A percentile compares a stretch with the other conserved stretches of the same genome.
phyloP scores from a whole-genome alignment of 2,888 invertebrate genomes.

The Polyommatus iphigenia region DNA sequence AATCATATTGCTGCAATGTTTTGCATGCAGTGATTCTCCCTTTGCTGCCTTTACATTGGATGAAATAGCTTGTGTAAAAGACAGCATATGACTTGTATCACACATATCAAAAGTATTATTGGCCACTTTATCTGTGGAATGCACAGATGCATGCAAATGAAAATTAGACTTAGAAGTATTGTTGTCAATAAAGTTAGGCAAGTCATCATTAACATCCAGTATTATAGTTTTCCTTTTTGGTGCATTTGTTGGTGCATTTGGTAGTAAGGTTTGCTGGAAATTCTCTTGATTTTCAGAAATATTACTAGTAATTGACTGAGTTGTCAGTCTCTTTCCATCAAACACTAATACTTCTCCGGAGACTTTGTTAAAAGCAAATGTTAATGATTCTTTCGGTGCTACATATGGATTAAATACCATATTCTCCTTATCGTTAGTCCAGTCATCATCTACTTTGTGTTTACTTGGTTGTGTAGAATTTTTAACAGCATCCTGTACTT shows the following conservation, averaged over 20 bases:
- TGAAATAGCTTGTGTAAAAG: slow-evolving; percentile 47
- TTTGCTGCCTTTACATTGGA: slow-evolving; percentile 32
- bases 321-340: slow-evolving; percentile 62
- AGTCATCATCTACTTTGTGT: slow-evolving; percentile 49
- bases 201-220: slow-evolving; percentile 59
- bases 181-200: slow-evolving; percentile 57
- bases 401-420: slow-evolving; percentile 63
- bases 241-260: slow-evolving; percentile 39
- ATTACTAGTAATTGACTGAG: slow-evolving; percentile 49
- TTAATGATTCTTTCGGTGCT: slow-evolving; percentile 52
- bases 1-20: not conserved
- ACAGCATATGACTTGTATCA: slow-evolving; percentile 45
- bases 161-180: not conserved
- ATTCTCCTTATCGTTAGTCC: slow-evolving; percentile 68
- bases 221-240: slow-evolving; percentile 59
- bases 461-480: slow-evolving; percentile 45
- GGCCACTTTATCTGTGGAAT: slow-evolving; percentile 42
- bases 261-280: slow-evolving; percentile 45
- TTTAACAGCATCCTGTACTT: slow-evolving; percentile 56
- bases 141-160: slow-evolving; percentile 17
- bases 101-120: slow-evolving; percentile 31
- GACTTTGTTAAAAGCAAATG: slow-evolving; percentile 59
- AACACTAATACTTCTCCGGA: slow-evolving; percentile 63
- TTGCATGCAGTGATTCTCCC: not conserved
- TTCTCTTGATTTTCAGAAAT: slow-evolving; percentile 43